A percentile compares a stretch with the other conserved stretches of the same genome.
These are phyloP conservation scores for Pangasius krempfi DNA, from an alignment of 2,797 vertebrate species.

Conservation along the genomic window DNA sequence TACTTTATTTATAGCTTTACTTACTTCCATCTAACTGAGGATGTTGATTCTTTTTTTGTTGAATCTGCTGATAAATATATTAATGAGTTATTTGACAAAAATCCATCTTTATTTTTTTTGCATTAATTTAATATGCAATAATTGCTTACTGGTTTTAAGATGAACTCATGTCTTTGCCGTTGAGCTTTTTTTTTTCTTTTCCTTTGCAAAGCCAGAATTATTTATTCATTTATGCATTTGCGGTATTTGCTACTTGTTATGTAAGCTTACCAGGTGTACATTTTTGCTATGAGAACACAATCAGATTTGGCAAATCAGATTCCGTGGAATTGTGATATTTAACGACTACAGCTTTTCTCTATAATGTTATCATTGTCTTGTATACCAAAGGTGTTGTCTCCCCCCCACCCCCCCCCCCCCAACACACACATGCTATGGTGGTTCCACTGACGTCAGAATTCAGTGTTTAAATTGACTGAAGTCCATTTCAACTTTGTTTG, in stretches of 20 bases:
- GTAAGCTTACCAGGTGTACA: background rate
- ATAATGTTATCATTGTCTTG: background rate
- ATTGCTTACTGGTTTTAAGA: background rate
- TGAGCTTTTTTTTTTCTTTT: background rate
- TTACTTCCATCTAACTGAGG: background rate
- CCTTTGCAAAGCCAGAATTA: background rate
- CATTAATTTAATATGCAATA: constrained; percentile 10
- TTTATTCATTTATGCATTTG: constrained; percentile 1
- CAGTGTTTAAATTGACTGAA: background rate
- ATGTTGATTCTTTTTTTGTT: background rate
- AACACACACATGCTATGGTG: background rate
- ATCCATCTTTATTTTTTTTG: constrained; percentile 28
- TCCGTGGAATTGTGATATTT: background rate
- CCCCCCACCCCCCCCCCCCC: background rate
- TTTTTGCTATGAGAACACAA: background rate
- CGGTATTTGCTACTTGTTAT: background rate
- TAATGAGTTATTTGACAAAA: constrained; percentile 48
- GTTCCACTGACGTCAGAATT: background rate
- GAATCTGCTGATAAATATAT: background rate
- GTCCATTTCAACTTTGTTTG: background rate
- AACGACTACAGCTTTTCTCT: background rate
- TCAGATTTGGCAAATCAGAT: background rate
- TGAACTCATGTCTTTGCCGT: background rate
- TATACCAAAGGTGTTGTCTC: background rate
- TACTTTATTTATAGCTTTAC: constrained; percentile 20